Evolutionary conservation across 2,888 invertebrate species (phyloP), one percentile per base, ranked within the genome.

Genomic region (Pseudococcus jackbeardsleyi): DNA sequence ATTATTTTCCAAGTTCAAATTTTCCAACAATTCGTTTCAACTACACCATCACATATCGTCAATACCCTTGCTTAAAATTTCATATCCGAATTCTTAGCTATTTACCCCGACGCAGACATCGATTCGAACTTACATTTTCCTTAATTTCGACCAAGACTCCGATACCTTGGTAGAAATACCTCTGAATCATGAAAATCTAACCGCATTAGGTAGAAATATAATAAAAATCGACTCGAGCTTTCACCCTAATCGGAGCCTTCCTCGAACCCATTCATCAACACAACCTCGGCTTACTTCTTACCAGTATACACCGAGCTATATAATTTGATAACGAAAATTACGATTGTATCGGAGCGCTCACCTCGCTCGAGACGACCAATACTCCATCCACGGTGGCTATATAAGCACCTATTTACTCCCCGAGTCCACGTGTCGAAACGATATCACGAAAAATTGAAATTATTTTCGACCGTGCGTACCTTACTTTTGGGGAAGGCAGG

Each of bases 381-480:
- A 72, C 9, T 33, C 68, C 12, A 72, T 26, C 33, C 3, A 26
- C 26, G 3, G 1, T 6, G 26, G 22, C 15, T 64, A 22, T 5
- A 5, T 19, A 59, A 59, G 59, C n/a, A 19, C 19, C n/a, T n/a
- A 12, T 7, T 11, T 46, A 46, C 26, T 33, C 26, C 26, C 26
- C 26, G 6, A 59, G 59, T 72, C 68, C 68, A 72, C 68, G 68
- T 72, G 68, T 72, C 11, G 33, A 33, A 72, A 72, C 33, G 68
- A 15, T 33, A 72, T 72, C 68, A 72, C 68, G 68, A 33, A 72
- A 72, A 72, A 72, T 72, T 72, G 68, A 72, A 72, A 72, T 72
- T 72, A 72, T 72, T 72, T 72, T 33, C 68, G 0, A 72, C 68
- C 33, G 3, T 33, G 26, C 19, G 19, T 17, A 54, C 26, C 26